Percentiles rank a stretch among this genome's conserved stretches.
Evolutionary conservation across 2,888 invertebrate genomes (phyloP).

Genomic region (Metopia argyrocephala): DNA sequence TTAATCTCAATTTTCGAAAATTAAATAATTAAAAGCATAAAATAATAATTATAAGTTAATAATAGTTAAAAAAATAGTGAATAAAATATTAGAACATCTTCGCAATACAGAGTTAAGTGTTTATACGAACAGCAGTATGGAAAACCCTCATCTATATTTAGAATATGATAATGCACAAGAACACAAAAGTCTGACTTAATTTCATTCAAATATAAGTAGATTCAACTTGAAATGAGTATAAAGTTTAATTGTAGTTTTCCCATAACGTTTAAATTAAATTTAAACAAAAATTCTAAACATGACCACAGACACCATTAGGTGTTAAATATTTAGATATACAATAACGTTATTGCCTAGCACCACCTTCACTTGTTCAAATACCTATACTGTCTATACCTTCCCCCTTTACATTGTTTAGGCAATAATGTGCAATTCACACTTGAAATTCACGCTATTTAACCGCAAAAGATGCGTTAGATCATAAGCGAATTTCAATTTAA

Average conservation of each 20-base stretch:
- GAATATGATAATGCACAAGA: slow-evolving; percentile 10
- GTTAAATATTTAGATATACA: slow-evolving; percentile 35
- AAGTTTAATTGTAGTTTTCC: slow-evolving; percentile 13
- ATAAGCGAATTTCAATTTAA: slow-evolving; percentile 15
- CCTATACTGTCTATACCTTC: not conserved
- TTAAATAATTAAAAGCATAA: too few species aligned
- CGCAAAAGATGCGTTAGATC: slow-evolving; percentile 43
- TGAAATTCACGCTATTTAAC: slow-evolving; percentile 23
- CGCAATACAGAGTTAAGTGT: too few species aligned
- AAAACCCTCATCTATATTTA: slow-evolving; percentile 20
- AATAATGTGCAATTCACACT: slow-evolving; percentile 20
- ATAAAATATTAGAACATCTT: too few species aligned
- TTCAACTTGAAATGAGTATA: not conserved
- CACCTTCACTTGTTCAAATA: not conserved
- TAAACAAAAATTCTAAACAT: slow-evolving; percentile 15
- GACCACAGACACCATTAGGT: slow-evolving; percentile 39
- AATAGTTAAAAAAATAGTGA: too few species aligned
- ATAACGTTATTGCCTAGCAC: not conserved
- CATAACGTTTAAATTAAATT: not conserved
- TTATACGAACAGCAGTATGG: too few species aligned
- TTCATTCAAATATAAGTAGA: too few species aligned
- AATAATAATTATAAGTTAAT: too few species aligned
- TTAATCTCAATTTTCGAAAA: too few species aligned
- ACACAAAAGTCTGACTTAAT: too few species aligned
- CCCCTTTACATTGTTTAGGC: not conserved